Evolutionary conservation across 2,113 vertebrate species (phyloP), one percentile per base, ranked within the genome.

Genomic region (Ceyx cyanopectus): DNA sequence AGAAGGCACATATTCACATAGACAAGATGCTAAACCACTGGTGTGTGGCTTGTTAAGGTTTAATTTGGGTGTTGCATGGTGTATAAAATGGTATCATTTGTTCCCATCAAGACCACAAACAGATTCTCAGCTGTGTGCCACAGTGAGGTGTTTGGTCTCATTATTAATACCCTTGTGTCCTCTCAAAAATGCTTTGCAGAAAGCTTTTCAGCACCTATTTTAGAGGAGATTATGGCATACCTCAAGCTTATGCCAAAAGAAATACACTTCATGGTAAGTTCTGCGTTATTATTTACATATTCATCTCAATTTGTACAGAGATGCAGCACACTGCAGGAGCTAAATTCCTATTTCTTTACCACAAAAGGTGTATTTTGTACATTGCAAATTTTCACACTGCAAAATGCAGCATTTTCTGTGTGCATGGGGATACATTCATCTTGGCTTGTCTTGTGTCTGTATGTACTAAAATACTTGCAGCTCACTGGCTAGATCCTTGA

Each of bases 241-340:
- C 89, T 85, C 69, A 79, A 81, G 66, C 19, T 66, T 45, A 63
- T 32, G 48, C 19, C 18, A 81, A 53, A 76, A 95, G 92, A 54
- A 20, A 37, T 37, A 37, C 22, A 94, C 93, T 80, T 95, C 58
- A 75, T 57, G 43, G 40, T 66, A 81, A 96, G 67, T 68, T 65
- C 81, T 89, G n/a, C 85, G 91, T 81, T 63, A 81, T 66, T 94
- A 67, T 73, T 90, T 85, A 94, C 63, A 88, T 76, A 88, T 82
- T 90, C 67, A 82, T 88, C 63, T 87, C 86, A 82, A 40, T 27
- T 93, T 73, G 30, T 30, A 92, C n/a, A 75, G 34, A 57, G 82
- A 92, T 60, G 58, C 48, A 90, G 85, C 48, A 18, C 30, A 80
- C 85, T 58, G 14, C 45, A 90, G 54, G 73, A n/a, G 34, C 50